These are phyloP conservation scores for Eulemur mongoz DNA, from an alignment of 2,797 vertebrate genomes.

Conservation along the genomic window DNA sequence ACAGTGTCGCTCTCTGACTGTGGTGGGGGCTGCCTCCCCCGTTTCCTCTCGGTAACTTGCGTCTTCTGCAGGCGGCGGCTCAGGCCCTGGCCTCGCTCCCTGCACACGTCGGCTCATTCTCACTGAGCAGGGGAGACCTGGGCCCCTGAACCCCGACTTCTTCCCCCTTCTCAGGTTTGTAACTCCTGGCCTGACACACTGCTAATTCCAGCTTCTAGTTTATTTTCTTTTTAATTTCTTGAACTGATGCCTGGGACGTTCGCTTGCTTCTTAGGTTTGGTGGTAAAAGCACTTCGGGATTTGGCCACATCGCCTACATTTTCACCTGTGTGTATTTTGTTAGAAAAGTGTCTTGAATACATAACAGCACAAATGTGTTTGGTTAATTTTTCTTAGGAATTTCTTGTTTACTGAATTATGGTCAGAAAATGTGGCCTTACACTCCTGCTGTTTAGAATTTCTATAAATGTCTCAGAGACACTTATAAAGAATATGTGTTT, in stretches of 20 bases:
- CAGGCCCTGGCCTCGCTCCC: neutral
- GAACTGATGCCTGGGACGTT: neutral
- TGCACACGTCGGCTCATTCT: neutral
- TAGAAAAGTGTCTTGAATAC: neutral
- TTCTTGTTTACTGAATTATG: neutral
- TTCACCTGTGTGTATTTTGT: neutral
- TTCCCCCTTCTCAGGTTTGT: neutral
- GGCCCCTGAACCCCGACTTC: neutral
- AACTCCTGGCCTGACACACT: neutral
- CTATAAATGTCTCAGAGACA: neutral
- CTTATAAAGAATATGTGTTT: neutral
- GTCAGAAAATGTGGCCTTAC: neutral
- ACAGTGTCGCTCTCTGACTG: neutral
- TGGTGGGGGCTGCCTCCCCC: neutral
- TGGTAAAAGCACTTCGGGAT: neutral
- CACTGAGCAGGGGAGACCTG: too few species aligned
- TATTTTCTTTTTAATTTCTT: neutral
- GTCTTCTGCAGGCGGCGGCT: too few species aligned
- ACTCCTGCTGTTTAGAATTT: neutral
- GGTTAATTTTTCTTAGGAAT: neutral
- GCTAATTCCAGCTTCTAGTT: neutral
- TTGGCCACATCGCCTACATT: neutral
- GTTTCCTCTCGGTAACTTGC: neutral
- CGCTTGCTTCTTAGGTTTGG: neutral
- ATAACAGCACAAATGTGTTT: neutral